Evolutionary conservation across 2,113 vertebrate species (phyloP).

Genomic region (Oreotragus oreotragus): DNA sequence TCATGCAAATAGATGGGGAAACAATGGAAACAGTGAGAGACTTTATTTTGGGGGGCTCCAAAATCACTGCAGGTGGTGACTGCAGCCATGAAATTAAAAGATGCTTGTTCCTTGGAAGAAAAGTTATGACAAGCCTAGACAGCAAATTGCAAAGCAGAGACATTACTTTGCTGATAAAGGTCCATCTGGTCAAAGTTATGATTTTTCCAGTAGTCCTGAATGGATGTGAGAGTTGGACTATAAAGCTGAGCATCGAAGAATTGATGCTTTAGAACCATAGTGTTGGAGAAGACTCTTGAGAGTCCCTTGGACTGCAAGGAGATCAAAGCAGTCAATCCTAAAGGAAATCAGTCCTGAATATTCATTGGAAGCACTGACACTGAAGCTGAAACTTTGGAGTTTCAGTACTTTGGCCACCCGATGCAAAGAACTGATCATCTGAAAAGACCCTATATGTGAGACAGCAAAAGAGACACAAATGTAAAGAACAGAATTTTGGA

Average conservation of each 20-base stretch:
- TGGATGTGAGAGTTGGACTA: background rate
- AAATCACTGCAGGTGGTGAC: background rate
- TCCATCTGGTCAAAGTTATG: background rate
- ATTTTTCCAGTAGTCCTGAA: background rate
- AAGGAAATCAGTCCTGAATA: background rate
- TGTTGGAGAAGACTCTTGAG: background rate
- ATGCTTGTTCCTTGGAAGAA: background rate
- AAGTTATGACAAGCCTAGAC: background rate
- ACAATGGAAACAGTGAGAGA: background rate
- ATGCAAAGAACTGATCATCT: background rate
- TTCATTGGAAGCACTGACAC: background rate
- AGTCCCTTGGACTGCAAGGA: background rate
- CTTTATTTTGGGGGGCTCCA: fast-evolving
- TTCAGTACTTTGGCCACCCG: background rate
- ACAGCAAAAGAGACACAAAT: background rate
- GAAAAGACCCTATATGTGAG: background rate
- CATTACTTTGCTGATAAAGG: background rate
- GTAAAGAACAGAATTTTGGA: background rate
- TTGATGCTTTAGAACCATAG: background rate
- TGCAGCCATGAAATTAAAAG: background rate
- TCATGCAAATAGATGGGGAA: background rate
- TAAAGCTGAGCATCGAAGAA: background rate
- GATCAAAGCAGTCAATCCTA: background rate
- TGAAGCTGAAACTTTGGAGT: background rate
- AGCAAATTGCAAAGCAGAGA: background rate